Base-by-base conservation (phyloP, 2,113 vertebrate species). In the Cyphomyrus discorhynchus region DNA sequence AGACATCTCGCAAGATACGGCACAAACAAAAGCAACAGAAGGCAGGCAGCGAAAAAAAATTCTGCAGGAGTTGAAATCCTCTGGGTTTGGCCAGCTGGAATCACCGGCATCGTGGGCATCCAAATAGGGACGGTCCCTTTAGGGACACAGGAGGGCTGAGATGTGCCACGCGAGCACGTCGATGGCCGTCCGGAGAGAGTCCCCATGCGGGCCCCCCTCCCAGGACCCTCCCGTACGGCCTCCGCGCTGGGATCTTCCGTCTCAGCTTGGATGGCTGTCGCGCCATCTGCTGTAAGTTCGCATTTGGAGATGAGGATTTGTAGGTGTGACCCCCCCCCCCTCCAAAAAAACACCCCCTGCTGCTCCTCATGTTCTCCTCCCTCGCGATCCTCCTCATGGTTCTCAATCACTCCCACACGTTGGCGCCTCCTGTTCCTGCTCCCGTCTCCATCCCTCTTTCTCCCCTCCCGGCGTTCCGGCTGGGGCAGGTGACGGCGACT, bases 381-480 rank as follows among this genome's bases (percentile, higher is more conserved):
- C 87, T 10, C 56, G 3, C 27, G 58, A 2, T 88, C 45, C 45
- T 49, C 58, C 19, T 77, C 46, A 31, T 13, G 13, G 5, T 56
- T 56, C 49, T 87, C 85, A 56, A 47, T 56, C 27, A 53, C 50
- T 52, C 85, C 85, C n/a, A 53, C 85, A 53, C 84, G 6, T n/a
- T 86, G 46, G 46, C n/a, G 24, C 17, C 21, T 42, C 82, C 42
- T 24, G 82, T 35, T 49, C 50, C 45, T 46, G 42, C 21, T 24
- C 9, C 58, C 35, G 45, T 3, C 11, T 6, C 58, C 56, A 6
- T 88, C 58, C 74, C 50, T 56, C 53, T 91, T 21, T 87, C 39
- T 15, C 53, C 39, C 89, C 91, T 89, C 88, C 91, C 39, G 21
- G 83, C 42, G 24, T 70, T 80, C 90, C 42, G 91, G 84, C 86